phyloP scores from a whole-genome alignment of 1,140 invertebrate species.

The Mycetomoellerius zeteki region DNA sequence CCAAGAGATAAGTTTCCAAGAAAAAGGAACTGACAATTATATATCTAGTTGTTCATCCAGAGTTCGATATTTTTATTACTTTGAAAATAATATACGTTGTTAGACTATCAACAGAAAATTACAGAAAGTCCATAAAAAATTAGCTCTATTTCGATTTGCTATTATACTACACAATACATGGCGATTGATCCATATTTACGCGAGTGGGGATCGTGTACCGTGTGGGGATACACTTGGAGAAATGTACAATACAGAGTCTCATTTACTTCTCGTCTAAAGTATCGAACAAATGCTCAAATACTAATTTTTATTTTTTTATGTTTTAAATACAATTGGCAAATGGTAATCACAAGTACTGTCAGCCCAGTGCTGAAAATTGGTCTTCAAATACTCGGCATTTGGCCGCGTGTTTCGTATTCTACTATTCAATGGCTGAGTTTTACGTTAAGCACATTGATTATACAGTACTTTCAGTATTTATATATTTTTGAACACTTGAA shows the following conservation, averaged over 20 bases:
- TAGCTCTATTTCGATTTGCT: not conserved
- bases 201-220: not conserved
- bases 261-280: not conserved
- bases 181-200: slow-evolving; percentile 3
- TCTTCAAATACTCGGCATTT: slow-evolving; percentile 10
- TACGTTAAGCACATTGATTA: not conserved
- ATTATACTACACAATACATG: not conserved
- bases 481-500: slow-evolving; percentile 27
- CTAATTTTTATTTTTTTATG: not conserved
- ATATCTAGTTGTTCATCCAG: not conserved
- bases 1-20: not conserved
- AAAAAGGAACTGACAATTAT: not conserved
- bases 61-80: not conserved
- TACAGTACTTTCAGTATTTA: slow-evolving; percentile 47
- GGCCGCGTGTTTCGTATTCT: not conserved
- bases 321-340: not conserved
- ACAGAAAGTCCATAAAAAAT: not conserved
- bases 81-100: not conserved
- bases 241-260: not conserved
- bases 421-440: not conserved
- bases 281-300: not conserved
- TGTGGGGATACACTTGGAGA: not conserved
- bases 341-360: not conserved
- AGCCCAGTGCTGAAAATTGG: slow-evolving; percentile 28
- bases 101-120: slow-evolving; percentile 3